Base-by-base conservation (phyloP, 64 coral and sea anemone genomes). In the Stichodactyla helianthus region DNA sequence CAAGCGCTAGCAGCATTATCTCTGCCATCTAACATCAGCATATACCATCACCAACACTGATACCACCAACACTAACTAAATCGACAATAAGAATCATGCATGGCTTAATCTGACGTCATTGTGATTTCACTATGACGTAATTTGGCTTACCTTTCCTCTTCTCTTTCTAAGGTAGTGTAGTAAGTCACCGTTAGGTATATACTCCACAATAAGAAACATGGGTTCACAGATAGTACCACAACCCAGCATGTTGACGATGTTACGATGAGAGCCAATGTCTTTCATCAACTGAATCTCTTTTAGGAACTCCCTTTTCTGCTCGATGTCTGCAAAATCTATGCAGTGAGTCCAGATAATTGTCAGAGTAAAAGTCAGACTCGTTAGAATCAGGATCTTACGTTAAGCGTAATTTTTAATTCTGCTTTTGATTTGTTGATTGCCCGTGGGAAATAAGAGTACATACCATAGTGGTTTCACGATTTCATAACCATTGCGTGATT, bases 181-280 rank as follows among this genome's bases (percentile, higher is more conserved):
- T 52, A 95, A 83, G 59, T 95, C 94, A 22, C 94, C 94, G 22
- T 87, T 92, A 2, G 91, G 91, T 64, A 95, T 52, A 85, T 87
- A 95, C 54, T 95, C 94, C 51, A 92, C 91, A 0, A 95, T 85
- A 62, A 95, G 85, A 51, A 95, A 95, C 87, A 95, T 95, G 10
- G 91, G 94, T 15, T 95, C 91, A 14, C 28, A 51, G 5, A 92
- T 58, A 50, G 65, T 78, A 22, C 67, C 77, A 18, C 86, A 87
- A 16, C 10, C 20, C 50, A 87, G 22, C 6, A 87, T 78, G 60
- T 77, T 87, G 54, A 87, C 86, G 70, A 87, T 87, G 52, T 87
- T 87, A 15, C 31, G 23, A 62, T 87, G 86, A n/a, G n/a, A 77
- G 10, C 86, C 86, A 57, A 87, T 18, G 4, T 71, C 55, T 22